Percentiles rank a stretch among this genome's conserved stretches.
phyloP scores from a whole-genome alignment of 1,140 invertebrate species.

The Pseudomyrmex pallidus region DNA sequence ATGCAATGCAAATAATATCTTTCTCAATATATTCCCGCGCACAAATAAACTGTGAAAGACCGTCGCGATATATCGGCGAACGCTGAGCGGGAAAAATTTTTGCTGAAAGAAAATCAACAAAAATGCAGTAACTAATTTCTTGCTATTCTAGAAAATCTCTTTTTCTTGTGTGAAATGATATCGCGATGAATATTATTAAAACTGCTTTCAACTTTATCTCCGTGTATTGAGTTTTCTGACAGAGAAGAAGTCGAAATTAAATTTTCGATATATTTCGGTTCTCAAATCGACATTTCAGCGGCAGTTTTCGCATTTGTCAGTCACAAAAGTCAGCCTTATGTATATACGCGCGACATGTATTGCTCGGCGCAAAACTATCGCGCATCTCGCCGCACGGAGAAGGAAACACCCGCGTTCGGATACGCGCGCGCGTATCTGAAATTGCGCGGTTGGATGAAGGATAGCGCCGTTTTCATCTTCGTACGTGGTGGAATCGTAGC shows the following conservation, averaged over 20 bases:
- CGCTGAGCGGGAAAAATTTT: too few species aligned
- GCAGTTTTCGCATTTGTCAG: background rate
- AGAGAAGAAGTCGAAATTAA: too few species aligned
- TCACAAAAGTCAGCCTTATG: background rate
- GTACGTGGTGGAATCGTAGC: background rate
- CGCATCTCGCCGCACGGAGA: background rate
- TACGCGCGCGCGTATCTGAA: conserved; percentile 15
- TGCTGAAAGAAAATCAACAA: too few species aligned
- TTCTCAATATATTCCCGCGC: too few species aligned
- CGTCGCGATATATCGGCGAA: too few species aligned
- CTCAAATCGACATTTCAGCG: conserved; percentile 7
- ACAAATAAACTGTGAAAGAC: too few species aligned
- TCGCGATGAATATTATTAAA: background rate
- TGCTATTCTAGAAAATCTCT: too few species aligned
- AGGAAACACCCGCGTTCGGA: background rate
- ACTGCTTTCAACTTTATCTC: background rate
- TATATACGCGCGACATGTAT: background rate
- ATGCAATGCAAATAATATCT: too few species aligned
- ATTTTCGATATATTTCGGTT: background rate
- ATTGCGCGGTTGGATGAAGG: conserved; percentile 51
- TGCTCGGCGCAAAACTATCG: conserved; percentile 15
- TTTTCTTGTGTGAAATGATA: too few species aligned
- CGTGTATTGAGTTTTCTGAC: too few species aligned
- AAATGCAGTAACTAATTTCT: too few species aligned
- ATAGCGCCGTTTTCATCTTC: conserved; percentile 51